Evolutionary conservation across 1,140 invertebrate genomes (phyloP).

Genomic region (Calycopis cecrops): DNA sequence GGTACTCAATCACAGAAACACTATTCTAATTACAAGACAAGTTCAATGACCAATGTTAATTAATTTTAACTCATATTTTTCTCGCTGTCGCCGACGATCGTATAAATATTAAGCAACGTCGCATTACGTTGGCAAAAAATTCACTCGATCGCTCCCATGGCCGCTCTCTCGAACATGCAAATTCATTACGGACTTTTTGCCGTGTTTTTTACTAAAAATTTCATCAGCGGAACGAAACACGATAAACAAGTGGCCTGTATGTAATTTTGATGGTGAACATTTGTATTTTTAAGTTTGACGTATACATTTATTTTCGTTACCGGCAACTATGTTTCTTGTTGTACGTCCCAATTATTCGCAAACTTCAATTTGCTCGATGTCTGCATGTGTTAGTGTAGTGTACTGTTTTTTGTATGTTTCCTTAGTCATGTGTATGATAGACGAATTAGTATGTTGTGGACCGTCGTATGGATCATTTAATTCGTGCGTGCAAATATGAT

Average conservation of each 20-base stretch:
- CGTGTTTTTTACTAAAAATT: conserved; percentile 16
- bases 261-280: background rate
- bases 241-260: conserved; percentile 11
- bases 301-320: background rate
- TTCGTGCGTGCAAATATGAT: conserved; percentile 43
- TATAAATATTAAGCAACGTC: conserved; percentile 4
- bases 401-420: background rate
- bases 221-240: conserved; percentile 15
- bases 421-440: background rate
- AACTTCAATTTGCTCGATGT: background rate
- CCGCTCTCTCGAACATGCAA: conserved; percentile 18
- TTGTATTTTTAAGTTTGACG: background rate
- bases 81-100: background rate
- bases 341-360: background rate
- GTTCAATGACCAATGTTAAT: conserved; percentile 13
- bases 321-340: background rate
- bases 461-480: conserved; percentile 43
- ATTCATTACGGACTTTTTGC: conserved; percentile 22
- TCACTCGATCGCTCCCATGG: conserved; percentile 14
- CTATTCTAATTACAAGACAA: background rate
- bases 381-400: background rate
- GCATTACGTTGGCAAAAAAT: conserved; percentile 14
- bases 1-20: no score
- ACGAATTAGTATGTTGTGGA: background rate
- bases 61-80: conserved; percentile 23